Evolutionary conservation across 2,888 invertebrate species (phyloP).

Genomic region (Schizaphis graminum): DNA sequence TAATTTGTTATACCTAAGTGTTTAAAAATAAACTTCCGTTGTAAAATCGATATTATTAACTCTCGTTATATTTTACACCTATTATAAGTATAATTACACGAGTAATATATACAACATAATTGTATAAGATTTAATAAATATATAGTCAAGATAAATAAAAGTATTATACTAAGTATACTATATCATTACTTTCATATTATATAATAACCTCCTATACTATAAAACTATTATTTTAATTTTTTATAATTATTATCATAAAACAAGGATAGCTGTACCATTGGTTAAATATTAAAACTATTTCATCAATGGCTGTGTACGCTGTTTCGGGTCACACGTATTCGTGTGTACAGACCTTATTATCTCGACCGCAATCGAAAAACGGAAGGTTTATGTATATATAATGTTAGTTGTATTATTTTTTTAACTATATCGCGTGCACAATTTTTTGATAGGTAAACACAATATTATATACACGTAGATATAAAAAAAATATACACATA

Average conservation of each 20-base stretch:
- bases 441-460: background rate
- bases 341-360: background rate
- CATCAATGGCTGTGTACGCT: background rate
- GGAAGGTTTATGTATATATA: background rate
- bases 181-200: background rate
- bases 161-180: background rate
- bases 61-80: background rate
- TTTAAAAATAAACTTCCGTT: background rate
- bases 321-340: background rate
- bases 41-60: background rate
- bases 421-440: background rate
- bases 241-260: background rate
- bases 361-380: background rate
- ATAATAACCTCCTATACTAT: too few relatives aligned
- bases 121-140: background rate
- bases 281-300: too few relatives aligned
- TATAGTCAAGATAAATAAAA: background rate
- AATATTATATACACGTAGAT: background rate
- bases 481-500: background rate
- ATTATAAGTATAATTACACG: background rate
- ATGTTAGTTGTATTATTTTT: background rate
- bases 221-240: background rate
- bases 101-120: background rate
- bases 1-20: background rate
- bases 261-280: background rate